Percentiles rank a stretch among this genome's conserved stretches.
Evolutionary conservation across 2,113 vertebrate genomes (phyloP).

Genomic region (Ginglymostoma cirratum): DNA sequence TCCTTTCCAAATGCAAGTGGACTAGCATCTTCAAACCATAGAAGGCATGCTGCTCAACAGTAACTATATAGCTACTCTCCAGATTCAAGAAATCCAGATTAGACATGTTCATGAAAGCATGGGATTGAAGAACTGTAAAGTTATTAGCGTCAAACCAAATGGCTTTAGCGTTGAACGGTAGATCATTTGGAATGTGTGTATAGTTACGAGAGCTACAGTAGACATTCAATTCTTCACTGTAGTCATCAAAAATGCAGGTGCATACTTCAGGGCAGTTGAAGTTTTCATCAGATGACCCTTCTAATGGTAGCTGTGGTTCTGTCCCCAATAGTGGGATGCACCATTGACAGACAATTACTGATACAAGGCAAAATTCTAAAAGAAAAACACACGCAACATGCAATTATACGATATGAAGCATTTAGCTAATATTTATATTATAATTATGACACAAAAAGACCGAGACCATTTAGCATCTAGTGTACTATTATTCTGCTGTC

Average conservation of each 20-base stretch:
- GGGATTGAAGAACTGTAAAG: constrained; percentile 62
- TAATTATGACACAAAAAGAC: background rate
- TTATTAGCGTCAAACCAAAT: constrained; percentile 87
- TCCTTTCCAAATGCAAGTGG: constrained; percentile 81
- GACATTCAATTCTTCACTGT: constrained; percentile 70
- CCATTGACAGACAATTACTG: background rate
- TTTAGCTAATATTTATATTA: background rate
- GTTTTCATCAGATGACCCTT: constrained; percentile 44
- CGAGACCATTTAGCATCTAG: background rate
- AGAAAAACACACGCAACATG: background rate
- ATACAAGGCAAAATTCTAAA: background rate
- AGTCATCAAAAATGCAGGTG: constrained; percentile 69
- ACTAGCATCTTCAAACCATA: constrained; percentile 66
- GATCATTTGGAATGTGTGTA: constrained; percentile 57
- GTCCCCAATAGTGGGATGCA: constrained; percentile 1
- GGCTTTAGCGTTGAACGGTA: constrained; percentile 62
- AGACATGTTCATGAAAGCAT: constrained; percentile 68
- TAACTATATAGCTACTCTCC: constrained; percentile 67
- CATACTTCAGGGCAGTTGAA: constrained; percentile 69
- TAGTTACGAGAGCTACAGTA: constrained; percentile 84
- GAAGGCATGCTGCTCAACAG: constrained; percentile 73
- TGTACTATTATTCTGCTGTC: background rate
- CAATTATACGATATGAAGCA: background rate
- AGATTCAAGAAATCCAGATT: constrained; percentile 81
- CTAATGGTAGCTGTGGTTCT: background rate